Conservation (phyloP, 2,113 vertebrate genomes). For the Larimichthys polyactis region DNA sequence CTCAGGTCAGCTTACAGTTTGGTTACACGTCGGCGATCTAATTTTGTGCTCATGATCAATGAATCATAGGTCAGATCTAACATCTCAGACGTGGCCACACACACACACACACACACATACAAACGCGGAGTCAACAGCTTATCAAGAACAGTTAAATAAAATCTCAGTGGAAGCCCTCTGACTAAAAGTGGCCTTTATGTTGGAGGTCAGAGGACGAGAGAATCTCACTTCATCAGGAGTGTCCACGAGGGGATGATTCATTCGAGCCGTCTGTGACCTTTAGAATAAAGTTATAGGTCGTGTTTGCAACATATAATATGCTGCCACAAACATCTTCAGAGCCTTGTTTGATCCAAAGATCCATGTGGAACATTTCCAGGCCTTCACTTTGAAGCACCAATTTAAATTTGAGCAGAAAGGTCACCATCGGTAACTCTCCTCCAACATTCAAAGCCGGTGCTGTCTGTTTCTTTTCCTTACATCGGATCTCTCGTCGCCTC, state of each 20-base stretch:
- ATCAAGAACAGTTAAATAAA: slow-evolving; percentile 3
- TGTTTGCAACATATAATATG: neutral
- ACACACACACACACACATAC: neutral
- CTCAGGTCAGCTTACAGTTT: neutral
- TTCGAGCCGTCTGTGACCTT: neutral
- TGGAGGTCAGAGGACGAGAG: slow-evolving; percentile 1
- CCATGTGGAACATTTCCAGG: neutral
- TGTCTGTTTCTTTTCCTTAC: too few species aligned
- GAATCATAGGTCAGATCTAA: slow-evolving; percentile 1
- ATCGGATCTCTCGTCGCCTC: too few species aligned
- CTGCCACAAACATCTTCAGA: neutral
- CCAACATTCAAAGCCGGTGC: too few species aligned
- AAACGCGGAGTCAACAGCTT: neutral
- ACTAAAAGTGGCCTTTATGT: slow-evolving; percentile 16
- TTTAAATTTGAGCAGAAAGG: neutral
- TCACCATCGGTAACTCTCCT: neutral
- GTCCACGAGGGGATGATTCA: neutral
- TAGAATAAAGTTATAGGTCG: neutral
- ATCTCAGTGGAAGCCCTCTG: neutral
- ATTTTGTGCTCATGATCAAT: neutral
- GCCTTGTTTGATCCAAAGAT: neutral
- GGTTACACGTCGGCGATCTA: neutral
- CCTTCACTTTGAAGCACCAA: neutral
- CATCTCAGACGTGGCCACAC: neutral
- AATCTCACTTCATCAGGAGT: neutral